Evolutionary conservation across 1,140 invertebrate genomes (phyloP).

Genomic region (Hyles euphorbiae): DNA sequence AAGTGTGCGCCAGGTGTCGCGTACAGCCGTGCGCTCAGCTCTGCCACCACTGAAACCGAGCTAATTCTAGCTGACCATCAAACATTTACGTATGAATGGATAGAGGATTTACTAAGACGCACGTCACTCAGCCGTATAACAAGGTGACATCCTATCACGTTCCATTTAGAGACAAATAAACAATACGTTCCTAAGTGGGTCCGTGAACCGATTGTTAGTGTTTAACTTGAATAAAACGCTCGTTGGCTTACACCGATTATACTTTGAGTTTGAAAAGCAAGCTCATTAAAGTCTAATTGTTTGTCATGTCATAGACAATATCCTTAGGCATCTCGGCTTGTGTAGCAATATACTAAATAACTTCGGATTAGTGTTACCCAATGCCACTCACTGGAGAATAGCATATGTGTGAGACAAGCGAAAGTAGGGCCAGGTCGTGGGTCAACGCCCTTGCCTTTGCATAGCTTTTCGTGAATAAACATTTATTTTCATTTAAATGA

Average conservation of each 20-base stretch:
- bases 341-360: too few relatives aligned
- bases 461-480: too few relatives aligned
- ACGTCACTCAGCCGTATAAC: constrained; percentile 24
- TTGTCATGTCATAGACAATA: too few relatives aligned
- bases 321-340: too few relatives aligned
- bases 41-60: constrained; percentile 52
- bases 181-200: constrained; percentile 17
- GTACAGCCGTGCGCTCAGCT: constrained; percentile 37
- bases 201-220: constrained; percentile 9
- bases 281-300: too few relatives aligned
- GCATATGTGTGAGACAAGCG: constrained; percentile 1
- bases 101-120: constrained; percentile 12
- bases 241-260: neutral
- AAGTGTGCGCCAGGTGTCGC: constrained; percentile 36
- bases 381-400: neutral
- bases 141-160: constrained; percentile 16
- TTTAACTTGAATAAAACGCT: neutral
- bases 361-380: too few relatives aligned
- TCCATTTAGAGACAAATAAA: constrained; percentile 12
- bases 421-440: constrained; percentile 7
- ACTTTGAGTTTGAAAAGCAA: neutral
- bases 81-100: constrained; percentile 56
- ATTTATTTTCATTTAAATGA: too few relatives aligned
- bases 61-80: constrained; percentile 54
- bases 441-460: constrained; percentile 6